Percentiles rank a stretch among this genome's conserved stretches.
These are phyloP conservation scores for Spodoptera frugiperda DNA, from an alignment of 1,140 invertebrate genomes.

Conservation along the genomic window DNA sequence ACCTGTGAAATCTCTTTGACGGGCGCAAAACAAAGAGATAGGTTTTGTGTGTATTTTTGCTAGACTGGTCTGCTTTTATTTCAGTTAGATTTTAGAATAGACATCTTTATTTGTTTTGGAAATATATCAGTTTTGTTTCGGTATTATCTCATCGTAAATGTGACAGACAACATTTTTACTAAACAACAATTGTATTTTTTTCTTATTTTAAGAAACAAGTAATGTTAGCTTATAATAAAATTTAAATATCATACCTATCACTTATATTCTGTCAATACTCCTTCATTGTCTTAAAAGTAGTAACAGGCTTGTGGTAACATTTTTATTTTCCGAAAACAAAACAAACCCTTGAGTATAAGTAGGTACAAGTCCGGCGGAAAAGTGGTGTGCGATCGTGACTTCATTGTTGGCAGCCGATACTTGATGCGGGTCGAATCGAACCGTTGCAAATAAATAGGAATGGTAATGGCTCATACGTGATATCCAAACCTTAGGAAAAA, in stretches of 20 bases:
- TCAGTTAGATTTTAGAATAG: too few relatives aligned
- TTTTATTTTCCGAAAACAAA: constrained; percentile 1
- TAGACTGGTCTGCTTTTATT: not conserved
- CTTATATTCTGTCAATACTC: too few relatives aligned
- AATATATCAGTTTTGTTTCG: too few relatives aligned
- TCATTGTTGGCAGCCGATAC: constrained; percentile 53
- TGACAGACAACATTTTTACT: too few relatives aligned
- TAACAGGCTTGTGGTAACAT: not conserved
- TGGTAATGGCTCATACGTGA: constrained; percentile 57
- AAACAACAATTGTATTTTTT: too few relatives aligned
- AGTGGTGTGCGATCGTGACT: constrained; percentile 58
- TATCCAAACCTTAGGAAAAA: constrained; percentile 40
- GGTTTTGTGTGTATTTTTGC: not conserved
- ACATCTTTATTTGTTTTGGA: too few relatives aligned
- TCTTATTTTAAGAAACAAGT: too few relatives aligned
- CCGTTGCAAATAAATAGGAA: constrained; percentile 59
- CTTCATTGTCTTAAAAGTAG: too few relatives aligned
- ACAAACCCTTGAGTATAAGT: constrained; percentile 22
- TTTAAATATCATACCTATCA: too few relatives aligned
- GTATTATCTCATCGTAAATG: too few relatives aligned
- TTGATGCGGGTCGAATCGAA: constrained; percentile 43
- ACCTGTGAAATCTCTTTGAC: constrained; percentile 27
- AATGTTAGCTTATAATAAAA: too few relatives aligned
- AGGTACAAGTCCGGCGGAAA: constrained; percentile 41
- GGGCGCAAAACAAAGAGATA: constrained; percentile 25